Evolutionary conservation across 2,113 vertebrate species (phyloP).

Genomic region (Ochotona curzoniae): DNA sequence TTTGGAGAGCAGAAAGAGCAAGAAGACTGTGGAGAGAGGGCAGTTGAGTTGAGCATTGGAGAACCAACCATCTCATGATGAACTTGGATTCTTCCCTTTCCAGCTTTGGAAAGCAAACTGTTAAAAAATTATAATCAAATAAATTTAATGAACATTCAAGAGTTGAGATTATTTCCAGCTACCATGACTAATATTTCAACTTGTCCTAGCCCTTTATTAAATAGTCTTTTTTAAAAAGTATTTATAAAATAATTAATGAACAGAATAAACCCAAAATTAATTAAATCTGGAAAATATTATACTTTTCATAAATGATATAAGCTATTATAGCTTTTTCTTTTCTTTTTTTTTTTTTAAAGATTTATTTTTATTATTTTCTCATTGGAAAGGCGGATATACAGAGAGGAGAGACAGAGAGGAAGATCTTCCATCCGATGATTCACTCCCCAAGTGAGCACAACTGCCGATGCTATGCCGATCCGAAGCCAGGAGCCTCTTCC

Average conservation of each 20-base stretch:
- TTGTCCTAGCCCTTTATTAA: constrained; percentile 44
- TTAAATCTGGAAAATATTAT: constrained; percentile 57
- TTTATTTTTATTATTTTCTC: too few relatives aligned
- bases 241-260: constrained; percentile 68
- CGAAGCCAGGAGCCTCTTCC: too few relatives aligned
- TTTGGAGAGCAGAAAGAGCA: too few relatives aligned
- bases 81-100: constrained; percentile 40
- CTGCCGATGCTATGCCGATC: too few relatives aligned
- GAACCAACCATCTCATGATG: constrained; percentile 32
- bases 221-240: constrained; percentile 24
- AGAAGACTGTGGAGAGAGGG: constrained; percentile 19
- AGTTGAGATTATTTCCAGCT: constrained; percentile 38
- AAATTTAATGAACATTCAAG: constrained; percentile 44
- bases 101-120: constrained; percentile 53
- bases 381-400: too few relatives aligned
- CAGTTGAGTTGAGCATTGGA: background rate
- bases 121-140: constrained; percentile 45
- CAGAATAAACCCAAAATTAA: constrained; percentile 61
- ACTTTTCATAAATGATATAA: constrained; percentile 60
- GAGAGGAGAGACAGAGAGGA: too few relatives aligned
- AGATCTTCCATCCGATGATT: too few relatives aligned
- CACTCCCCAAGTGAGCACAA: too few relatives aligned
- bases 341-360: too few relatives aligned
- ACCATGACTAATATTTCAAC: constrained; percentile 4
- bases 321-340: constrained; percentile 39